Percentiles rank a stretch among this genome's conserved stretches.
Conservation (phyloP, 1,140 invertebrate species). For the Drosophila asahinai region DNA sequence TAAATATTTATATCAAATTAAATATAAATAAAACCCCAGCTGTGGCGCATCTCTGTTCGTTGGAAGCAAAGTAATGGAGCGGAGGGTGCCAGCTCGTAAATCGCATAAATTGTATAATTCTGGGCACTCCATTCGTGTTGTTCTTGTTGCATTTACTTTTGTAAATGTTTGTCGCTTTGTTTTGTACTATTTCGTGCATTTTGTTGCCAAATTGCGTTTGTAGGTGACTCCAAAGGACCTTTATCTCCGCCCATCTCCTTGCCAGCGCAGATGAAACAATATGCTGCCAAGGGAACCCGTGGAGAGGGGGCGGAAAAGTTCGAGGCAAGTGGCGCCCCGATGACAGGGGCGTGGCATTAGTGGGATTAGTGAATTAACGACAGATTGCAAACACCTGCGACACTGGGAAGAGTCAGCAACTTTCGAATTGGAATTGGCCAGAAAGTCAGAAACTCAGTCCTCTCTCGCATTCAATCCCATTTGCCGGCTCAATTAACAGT, state of each 20-base stretch:
- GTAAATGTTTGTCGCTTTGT: constrained; percentile 31
- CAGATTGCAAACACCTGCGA: constrained; percentile 46
- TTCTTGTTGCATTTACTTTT: constrained; percentile 43
- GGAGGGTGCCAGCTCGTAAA: constrained; percentile 69
- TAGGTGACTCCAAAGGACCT: constrained; percentile 63
- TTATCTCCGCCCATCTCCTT: constrained; percentile 43
- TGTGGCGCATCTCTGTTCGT: constrained; percentile 2
- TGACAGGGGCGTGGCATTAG: constrained; percentile 54
- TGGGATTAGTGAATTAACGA: constrained; percentile 52
- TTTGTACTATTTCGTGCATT: constrained; percentile 59
- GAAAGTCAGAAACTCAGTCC: constrained; percentile 34
- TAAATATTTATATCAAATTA: neutral
- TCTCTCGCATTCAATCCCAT: constrained; percentile 67
- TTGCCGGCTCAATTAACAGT: constrained; percentile 75
- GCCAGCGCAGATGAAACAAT: constrained; percentile 64
- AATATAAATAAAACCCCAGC: neutral
- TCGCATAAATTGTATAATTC: constrained; percentile 84
- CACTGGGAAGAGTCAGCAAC: constrained; percentile 30
- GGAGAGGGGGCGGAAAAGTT: constrained; percentile 1
- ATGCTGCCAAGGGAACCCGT: constrained; percentile 44
- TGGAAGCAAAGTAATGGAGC: constrained; percentile 34
- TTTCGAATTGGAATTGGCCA: constrained; percentile 30
- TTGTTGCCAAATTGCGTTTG: constrained; percentile 81
- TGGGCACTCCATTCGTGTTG: constrained; percentile 62
- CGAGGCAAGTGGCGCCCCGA: constrained; percentile 27